Evolutionary conservation across 1,140 invertebrate species (phyloP).

Genomic region (Bursaphelenchus mucronatus): DNA sequence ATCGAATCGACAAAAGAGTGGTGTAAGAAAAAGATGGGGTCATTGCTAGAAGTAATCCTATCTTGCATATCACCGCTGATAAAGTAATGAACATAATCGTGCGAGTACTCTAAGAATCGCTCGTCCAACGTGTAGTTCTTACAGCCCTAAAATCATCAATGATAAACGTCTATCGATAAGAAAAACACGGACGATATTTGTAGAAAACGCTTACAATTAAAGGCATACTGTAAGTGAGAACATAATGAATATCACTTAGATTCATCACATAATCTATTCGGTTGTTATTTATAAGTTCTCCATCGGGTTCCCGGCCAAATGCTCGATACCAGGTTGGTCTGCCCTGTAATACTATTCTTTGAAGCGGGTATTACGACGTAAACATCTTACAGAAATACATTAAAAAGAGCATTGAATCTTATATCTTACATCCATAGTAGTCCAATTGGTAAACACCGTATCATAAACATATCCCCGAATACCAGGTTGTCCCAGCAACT

Average conservation of each 20-base stretch:
- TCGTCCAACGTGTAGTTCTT: conserved; percentile 45
- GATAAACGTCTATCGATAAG: neutral
- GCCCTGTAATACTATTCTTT: conserved; percentile 26
- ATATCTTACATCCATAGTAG: conserved; percentile 41
- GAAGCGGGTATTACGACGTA: neutral
- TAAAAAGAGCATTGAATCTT: neutral
- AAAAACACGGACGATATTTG: neutral
- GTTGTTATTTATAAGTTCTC: conserved; percentile 51
- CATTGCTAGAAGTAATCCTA: conserved; percentile 59
- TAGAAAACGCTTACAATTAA: conserved; percentile 22
- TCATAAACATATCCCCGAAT: conserved; percentile 38
- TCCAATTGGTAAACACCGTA: conserved; percentile 52
- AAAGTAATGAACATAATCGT: conserved; percentile 48
- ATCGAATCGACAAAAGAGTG: conserved; percentile 61
- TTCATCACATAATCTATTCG: conserved; percentile 50
- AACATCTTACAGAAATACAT: conserved; percentile 1
- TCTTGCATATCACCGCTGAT: conserved; percentile 58
- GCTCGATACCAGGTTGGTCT: conserved; percentile 44
- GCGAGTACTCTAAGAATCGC: conserved; percentile 55
- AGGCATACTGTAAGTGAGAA: conserved; percentile 41
- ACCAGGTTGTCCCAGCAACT: conserved; percentile 58
- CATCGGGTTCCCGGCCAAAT: conserved; percentile 41
- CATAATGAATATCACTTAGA: conserved; percentile 37
- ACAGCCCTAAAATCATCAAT: conserved; percentile 2
- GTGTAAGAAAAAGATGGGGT: conserved; percentile 60